phyloP scores from a whole-genome alignment of 2,113 vertebrate species.

The Xiphorhynchus elegans region DNA sequence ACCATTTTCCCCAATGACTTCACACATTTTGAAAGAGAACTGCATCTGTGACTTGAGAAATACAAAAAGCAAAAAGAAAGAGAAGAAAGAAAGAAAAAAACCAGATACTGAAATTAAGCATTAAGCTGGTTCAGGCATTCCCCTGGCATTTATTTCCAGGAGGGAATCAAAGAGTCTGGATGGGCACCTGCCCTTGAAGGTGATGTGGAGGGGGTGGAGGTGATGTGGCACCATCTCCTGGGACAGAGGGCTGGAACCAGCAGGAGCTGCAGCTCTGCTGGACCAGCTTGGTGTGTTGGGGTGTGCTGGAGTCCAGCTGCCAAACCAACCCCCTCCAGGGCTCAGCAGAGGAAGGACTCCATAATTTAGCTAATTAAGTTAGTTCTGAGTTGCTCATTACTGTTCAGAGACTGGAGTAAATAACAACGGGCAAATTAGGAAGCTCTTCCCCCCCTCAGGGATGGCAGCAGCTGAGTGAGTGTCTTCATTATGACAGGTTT shows the following conservation, averaged over 20 bases:
- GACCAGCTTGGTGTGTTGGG: not conserved
- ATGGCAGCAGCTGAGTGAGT: not conserved
- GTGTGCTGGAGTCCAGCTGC: not conserved
- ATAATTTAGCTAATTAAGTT: not conserved
- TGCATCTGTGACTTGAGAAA: not conserved
- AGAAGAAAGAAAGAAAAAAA: not conserved
- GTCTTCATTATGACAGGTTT: not conserved
- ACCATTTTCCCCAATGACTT: not conserved
- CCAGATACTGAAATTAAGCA: not conserved
- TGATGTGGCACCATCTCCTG: not conserved
- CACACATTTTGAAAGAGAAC: not conserved
- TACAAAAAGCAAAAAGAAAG: not conserved
- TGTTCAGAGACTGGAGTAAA: not conserved
- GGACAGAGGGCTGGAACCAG: not conserved
- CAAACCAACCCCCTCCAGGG: not conserved
- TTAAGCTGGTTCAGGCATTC: not conserved
- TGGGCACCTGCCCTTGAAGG: accelerated
- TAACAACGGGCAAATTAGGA: not conserved
- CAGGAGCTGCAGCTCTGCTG: not conserved
- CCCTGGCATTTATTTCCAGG: not conserved
- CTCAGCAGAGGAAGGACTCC: not conserved
- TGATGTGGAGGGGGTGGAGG: not conserved
- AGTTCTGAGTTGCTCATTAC: not conserved
- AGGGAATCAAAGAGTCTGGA: not conserved
- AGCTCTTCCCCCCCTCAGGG: not conserved